Evolutionary conservation across 92 coral and sea anemone genomes (phyloP).

Genomic region (Pocillopora meandrina): DNA sequence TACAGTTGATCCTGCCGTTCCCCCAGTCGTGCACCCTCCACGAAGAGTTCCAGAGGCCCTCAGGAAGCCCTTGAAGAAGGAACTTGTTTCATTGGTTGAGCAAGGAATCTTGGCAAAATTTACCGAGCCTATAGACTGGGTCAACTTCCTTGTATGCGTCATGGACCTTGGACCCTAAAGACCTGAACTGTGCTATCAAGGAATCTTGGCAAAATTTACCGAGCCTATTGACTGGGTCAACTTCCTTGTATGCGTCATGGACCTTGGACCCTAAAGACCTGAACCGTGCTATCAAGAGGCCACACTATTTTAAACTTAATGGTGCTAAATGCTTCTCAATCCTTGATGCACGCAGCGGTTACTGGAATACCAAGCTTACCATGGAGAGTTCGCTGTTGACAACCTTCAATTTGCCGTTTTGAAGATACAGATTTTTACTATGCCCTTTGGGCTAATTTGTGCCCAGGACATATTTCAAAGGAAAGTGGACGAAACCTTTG

Average conservation of each 20-base stretch:
- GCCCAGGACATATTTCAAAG: conserved; percentile 71
- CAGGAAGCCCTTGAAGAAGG: conserved; percentile 67
- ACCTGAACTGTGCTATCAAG: too few species aligned
- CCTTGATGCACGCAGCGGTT: conserved; percentile 72
- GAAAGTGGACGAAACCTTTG: conserved; percentile 72
- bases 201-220: too few species aligned
- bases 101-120: conserved; percentile 72
- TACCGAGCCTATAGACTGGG: conserved; percentile 69
- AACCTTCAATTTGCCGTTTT: conserved; percentile 71
- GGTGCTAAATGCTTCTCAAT: conserved; percentile 66
- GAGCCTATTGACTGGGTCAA: too few species aligned
- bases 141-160: conserved; percentile 62
- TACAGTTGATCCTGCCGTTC: conserved; percentile 56
- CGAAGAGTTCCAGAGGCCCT: conserved; percentile 69
- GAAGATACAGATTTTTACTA: conserved; percentile 53
- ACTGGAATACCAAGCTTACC: conserved; percentile 70
- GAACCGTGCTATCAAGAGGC: conserved; percentile 67
- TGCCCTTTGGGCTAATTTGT: conserved; percentile 64
- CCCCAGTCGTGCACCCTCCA: conserved; percentile 67
- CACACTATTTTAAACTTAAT: conserved; percentile 62
- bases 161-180: conserved; percentile 74
- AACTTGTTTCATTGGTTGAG: conserved; percentile 60
- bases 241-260: too few species aligned
- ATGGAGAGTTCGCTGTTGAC: conserved; percentile 57
- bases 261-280: too few species aligned